phyloP scores from a whole-genome alignment of 2,797 vertebrate species.

The Fringilla coelebs region DNA sequence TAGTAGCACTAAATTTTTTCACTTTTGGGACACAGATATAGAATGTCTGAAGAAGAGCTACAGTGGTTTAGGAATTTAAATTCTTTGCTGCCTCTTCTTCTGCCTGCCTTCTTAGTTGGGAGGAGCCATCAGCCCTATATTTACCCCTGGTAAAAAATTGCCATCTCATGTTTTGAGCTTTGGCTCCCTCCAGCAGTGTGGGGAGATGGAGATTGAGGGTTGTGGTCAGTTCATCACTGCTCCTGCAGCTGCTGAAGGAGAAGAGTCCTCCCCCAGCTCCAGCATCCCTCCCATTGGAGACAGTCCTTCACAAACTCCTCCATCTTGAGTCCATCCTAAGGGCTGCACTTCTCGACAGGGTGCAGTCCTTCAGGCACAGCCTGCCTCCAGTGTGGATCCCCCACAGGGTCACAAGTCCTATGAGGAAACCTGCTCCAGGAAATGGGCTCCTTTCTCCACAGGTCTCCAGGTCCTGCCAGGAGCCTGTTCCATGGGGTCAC shows the following conservation, averaged over 20 bases:
- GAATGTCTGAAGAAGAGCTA: not conserved
- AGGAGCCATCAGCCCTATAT: not conserved
- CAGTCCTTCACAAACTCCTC: not conserved
- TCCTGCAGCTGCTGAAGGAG: not conserved
- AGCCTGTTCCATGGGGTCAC: not conserved
- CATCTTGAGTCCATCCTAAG: not conserved
- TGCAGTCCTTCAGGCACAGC: not conserved
- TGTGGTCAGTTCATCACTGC: not conserved
- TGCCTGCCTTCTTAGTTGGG: not conserved
- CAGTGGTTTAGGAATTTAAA: not conserved
- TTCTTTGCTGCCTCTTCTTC: not conserved
- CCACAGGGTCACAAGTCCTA: not conserved
- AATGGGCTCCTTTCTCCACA: not conserved
- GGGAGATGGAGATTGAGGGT: not conserved
- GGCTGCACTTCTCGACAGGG: not conserved
- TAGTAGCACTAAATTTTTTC: not conserved
- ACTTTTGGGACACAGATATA: not conserved
- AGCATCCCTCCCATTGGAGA: not conserved
- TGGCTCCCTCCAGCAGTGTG: not conserved
- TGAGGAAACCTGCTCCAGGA: not conserved
- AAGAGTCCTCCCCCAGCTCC: not conserved
- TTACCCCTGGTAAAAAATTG: not conserved
- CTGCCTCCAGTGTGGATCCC: not conserved
- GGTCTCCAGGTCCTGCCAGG: not conserved
- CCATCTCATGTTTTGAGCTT: not conserved